Percentiles rank a stretch among this genome's conserved stretches.
These are phyloP conservation scores for Taenaris catops DNA, from an alignment of 2,888 invertebrate genomes.

Conservation along the genomic window DNA sequence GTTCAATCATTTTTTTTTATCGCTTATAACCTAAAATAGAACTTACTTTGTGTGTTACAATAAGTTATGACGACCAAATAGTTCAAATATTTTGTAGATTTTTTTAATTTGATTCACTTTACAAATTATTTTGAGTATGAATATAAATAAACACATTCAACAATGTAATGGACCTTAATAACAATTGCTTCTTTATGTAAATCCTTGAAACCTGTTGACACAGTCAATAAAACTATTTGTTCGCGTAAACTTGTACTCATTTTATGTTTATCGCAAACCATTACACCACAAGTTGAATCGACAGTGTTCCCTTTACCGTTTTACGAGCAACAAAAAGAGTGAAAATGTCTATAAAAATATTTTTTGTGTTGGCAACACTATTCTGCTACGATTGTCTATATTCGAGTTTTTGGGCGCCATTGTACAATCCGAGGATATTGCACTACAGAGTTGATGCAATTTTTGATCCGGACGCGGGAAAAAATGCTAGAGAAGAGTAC, in stretches of 20 bases:
- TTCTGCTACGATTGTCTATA: too few species aligned
- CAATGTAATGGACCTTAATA: slow-evolving; percentile 22
- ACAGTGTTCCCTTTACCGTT: too few species aligned
- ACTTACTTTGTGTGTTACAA: too few species aligned
- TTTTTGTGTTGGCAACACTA: slow-evolving; percentile 30
- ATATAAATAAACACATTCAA: too few species aligned
- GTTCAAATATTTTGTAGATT: too few species aligned
- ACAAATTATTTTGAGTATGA: too few species aligned
- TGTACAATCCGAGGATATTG: slow-evolving; percentile 49
- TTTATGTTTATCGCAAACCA: slow-evolving; percentile 22
- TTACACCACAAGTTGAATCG: too few species aligned
- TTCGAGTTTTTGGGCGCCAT: slow-evolving; percentile 66
- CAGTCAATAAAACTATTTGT: slow-evolving; percentile 33
- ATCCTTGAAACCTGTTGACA: slow-evolving; percentile 36
- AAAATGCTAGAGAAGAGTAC: slow-evolving; percentile 37
- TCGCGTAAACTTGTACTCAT: slow-evolving; percentile 21
- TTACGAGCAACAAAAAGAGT: slow-evolving; percentile 16
- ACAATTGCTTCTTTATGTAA: slow-evolving; percentile 19
- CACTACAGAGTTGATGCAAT: slow-evolving; percentile 52
- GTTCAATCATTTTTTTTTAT: too few species aligned
- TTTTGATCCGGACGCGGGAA: slow-evolving; percentile 46
- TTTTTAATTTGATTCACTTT: too few species aligned
- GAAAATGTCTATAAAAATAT: slow-evolving; percentile 26
- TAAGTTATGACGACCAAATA: too few species aligned
- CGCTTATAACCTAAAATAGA: too few species aligned